A percentile compares a stretch with the other conserved stretches of the same genome.
phyloP scores from a whole-genome alignment of 2,888 invertebrate species.

The Drosophila anomalata region DNA sequence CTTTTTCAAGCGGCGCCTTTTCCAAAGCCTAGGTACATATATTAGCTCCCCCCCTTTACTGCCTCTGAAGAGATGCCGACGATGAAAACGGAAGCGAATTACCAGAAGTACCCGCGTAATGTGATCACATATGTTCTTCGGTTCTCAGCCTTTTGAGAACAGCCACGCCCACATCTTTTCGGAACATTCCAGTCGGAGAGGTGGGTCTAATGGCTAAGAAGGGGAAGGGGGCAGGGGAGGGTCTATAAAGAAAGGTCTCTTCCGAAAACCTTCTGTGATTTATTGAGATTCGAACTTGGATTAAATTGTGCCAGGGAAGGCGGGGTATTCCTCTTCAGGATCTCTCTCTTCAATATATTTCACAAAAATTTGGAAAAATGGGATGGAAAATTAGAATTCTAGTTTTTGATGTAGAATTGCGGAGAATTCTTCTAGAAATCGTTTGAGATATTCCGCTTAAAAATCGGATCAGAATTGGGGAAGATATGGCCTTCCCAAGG shows the following conservation, averaged over 20 bases:
- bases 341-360: no score
- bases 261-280: background rate
- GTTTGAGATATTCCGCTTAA: no score
- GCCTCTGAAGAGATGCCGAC: slow-evolving; percentile 3
- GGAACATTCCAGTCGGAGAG: background rate
- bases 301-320: background rate
- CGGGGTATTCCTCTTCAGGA: no score
- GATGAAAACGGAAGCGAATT: slow-evolving; percentile 72
- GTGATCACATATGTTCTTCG: slow-evolving; percentile 61
- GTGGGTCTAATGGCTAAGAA: background rate
- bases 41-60: slow-evolving; percentile 44
- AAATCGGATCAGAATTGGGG: no score
- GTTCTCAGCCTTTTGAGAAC: slow-evolving; percentile 6
- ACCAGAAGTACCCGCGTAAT: slow-evolving; percentile 62
- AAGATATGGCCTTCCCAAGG: no score
- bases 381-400: no score
- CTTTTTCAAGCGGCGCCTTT: slow-evolving; percentile 63
- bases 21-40: slow-evolving; percentile 52
- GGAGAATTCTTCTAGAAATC: no score
- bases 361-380: no score
- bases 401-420: no score
- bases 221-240: slow-evolving; percentile 6
- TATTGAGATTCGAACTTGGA: background rate
- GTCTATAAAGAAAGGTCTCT: background rate
- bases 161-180: slow-evolving; percentile 38